Percentiles rank a stretch among this genome's conserved stretches.
Evolutionary conservation across 2,113 vertebrate species (phyloP).

Genomic region (Scalopus aquaticus): DNA sequence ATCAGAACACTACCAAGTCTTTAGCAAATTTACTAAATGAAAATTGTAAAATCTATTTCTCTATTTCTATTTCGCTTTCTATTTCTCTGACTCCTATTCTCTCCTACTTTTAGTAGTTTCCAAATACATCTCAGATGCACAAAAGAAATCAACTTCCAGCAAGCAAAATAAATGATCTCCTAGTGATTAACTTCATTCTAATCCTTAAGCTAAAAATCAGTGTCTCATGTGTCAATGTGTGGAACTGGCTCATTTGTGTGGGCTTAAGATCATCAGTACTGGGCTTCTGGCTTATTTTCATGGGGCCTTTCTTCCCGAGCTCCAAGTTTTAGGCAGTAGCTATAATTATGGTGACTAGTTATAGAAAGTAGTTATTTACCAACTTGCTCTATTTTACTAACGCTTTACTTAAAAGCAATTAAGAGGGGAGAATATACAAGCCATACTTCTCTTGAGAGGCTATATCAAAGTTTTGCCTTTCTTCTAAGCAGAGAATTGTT

Average conservation of each 20-base stretch:
- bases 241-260: background rate
- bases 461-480: background rate
- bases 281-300: background rate
- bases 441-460: background rate
- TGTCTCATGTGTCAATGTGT: background rate
- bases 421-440: background rate
- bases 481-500: background rate
- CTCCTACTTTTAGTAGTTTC: background rate
- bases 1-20: background rate
- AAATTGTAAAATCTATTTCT: slow-evolving; percentile 9
- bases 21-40: background rate
- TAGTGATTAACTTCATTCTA: background rate
- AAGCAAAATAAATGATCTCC: background rate
- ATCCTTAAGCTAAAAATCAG: background rate
- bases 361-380: slow-evolving; percentile 25
- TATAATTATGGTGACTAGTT: slow-evolving; percentile 36
- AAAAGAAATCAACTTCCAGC: background rate
- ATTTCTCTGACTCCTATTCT: background rate
- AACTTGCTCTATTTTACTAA: slow-evolving; percentile 35
- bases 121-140: background rate
- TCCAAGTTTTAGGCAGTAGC: background rate
- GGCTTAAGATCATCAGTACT: background rate
- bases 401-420: slow-evolving; percentile 31
- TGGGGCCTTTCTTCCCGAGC: background rate
- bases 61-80: no score